Conservation (phyloP, 1,140 invertebrate species). For the Mylabris phalerata region DNA sequence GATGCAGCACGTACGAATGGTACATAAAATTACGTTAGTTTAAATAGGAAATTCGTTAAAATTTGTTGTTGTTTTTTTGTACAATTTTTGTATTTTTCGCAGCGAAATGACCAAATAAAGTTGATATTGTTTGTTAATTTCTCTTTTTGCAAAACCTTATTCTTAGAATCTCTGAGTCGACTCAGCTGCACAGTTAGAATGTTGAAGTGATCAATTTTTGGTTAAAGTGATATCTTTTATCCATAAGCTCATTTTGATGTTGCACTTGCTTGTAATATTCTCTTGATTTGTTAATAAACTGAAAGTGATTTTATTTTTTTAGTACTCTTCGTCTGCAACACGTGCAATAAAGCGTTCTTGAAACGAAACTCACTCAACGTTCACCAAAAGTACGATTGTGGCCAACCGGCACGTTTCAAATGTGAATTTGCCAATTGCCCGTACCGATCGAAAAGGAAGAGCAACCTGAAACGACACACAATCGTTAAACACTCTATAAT, state of each 20-base stretch:
- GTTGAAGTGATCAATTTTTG: too few species aligned
- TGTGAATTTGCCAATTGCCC: constrained; percentile 46
- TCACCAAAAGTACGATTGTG: constrained; percentile 59
- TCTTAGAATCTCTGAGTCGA: too few species aligned
- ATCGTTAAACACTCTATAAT: not conserved
- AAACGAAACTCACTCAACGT: constrained; percentile 49
- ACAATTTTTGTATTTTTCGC: not conserved
- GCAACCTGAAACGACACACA: constrained; percentile 22
- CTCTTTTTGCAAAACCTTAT: too few species aligned
- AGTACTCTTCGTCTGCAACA: constrained; percentile 40
- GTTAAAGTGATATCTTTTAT: too few species aligned
- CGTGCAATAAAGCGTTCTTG: constrained; percentile 51
- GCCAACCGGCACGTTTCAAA: constrained; percentile 43
- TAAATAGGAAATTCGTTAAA: too few species aligned
- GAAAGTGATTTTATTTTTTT: constrained; percentile 1
- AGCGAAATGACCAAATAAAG: too few species aligned
- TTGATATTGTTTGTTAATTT: too few species aligned
- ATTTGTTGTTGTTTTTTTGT: not conserved
- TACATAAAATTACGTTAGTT: constrained; percentile 29
- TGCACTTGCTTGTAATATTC: too few species aligned
- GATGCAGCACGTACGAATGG: constrained; percentile 46
- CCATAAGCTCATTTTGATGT: too few species aligned
- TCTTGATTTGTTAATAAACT: not conserved
- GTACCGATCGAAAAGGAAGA: constrained; percentile 37
- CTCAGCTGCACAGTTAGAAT: too few species aligned